Conservation (phyloP, 2,888 invertebrate species). For the Cylloceria caligata region DNA sequence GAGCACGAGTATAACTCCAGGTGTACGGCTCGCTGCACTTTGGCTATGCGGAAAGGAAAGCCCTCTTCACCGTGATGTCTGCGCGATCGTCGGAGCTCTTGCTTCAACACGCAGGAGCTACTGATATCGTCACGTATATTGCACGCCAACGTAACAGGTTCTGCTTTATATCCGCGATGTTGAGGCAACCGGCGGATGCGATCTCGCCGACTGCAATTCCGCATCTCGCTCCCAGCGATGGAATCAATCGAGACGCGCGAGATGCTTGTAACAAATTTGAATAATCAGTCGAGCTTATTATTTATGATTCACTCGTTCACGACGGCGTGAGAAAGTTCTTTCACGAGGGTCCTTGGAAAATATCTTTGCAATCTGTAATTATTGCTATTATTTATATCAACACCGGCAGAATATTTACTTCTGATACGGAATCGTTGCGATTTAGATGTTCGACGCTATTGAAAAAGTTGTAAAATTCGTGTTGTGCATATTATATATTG, state of each 20-base stretch:
- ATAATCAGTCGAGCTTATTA: constrained; percentile 57
- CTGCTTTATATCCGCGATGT: constrained; percentile 10
- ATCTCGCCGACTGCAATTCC: constrained; percentile 13
- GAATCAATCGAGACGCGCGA: constrained; percentile 75
- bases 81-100: constrained; percentile 38
- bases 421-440: neutral
- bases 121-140: constrained; percentile 54
- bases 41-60: constrained; percentile 85
- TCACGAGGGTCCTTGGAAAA: constrained; percentile 15
- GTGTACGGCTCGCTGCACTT: constrained; percentile 82
- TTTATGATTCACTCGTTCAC: constrained; percentile 49
- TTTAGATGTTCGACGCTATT: too few species aligned
- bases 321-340: constrained; percentile 68
- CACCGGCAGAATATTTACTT: neutral
- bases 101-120: constrained; percentile 39
- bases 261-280: constrained; percentile 63
- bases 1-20: constrained; percentile 65
- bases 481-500: too few species aligned
- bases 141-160: constrained; percentile 51
- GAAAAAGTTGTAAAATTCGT: too few species aligned
- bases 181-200: constrained; percentile 20
- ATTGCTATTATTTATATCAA: neutral
- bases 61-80: constrained; percentile 74
- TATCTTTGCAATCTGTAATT: neutral
- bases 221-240: constrained; percentile 47